These are phyloP conservation scores for Salminus brasiliensis DNA, from an alignment of 2,113 vertebrate genomes.

Conservation along the genomic window DNA sequence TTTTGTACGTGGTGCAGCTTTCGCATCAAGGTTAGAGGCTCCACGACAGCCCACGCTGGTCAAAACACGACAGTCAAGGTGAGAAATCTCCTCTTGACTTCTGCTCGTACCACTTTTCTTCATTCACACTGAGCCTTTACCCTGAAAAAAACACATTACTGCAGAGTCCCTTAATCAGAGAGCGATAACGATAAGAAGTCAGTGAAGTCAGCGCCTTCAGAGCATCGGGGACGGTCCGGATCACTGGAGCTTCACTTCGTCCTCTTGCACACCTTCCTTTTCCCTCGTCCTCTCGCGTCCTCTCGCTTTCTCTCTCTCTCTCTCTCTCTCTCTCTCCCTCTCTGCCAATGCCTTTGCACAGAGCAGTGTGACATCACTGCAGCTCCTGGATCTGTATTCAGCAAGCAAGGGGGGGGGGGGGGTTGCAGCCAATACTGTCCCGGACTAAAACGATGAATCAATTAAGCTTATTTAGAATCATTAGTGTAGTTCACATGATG, in stretches of 20 bases:
- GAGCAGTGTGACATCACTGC: slow-evolving; percentile 28
- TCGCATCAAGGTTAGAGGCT: neutral
- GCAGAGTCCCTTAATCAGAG: too few species aligned
- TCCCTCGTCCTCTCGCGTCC: neutral
- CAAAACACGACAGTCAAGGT: too few species aligned
- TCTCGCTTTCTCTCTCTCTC: neutral
- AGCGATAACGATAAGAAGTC: neutral
- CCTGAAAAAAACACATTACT: neutral
- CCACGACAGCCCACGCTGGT: neutral
- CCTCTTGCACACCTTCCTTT: neutral
- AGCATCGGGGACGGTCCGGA: neutral
- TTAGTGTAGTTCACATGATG: too few species aligned
- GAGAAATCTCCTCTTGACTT: neutral
- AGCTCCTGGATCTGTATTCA: slow-evolving; percentile 27
- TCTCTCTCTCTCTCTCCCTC: neutral
- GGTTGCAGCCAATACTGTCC: too few species aligned
- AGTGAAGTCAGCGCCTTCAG: neutral
- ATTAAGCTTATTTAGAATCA: too few species aligned
- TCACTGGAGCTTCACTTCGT: neutral
- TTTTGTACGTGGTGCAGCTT: neutral
- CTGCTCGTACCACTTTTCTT: neutral
- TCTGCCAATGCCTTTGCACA: neutral
- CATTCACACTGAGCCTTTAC: neutral
- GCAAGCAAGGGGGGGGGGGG: too few species aligned
- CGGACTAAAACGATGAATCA: neutral